Base-by-base conservation (phyloP, 2,113 vertebrate genomes). In the Hydrochoerus hydrochaeris region DNA sequence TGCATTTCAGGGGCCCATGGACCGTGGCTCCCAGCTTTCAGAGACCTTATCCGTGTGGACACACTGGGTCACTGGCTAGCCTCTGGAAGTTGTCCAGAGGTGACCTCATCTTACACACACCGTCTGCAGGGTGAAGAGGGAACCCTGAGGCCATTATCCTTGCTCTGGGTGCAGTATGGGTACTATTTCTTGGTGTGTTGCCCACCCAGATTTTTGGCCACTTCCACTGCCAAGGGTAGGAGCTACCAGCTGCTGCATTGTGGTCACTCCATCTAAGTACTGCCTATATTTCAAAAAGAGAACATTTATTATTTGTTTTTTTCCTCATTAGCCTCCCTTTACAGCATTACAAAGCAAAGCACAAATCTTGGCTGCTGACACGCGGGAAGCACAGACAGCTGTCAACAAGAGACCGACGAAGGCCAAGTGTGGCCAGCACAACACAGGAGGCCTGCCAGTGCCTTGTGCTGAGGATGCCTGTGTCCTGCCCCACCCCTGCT, bases 251-350 rank as follows among this genome's bases (percentile, higher is more conserved):
- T 0, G 3, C 60, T 1, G 24, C 0, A 1, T 57, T 65, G 82
- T 14, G 62, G 41, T 26, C 38, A 5, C 35, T 44, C 71, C 73
- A 67, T 2, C 57, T 22, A 28, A 60, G 20, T 14, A 5, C 41
- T 46, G 46, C 38, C 65, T 46, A 14, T 46, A 7, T 69, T 96
- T 87, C 71, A 88, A 93, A 97, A 94, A 41, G 65, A 94, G 89
- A 92, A 77, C 4, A 2, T 97, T 97, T 97, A 97, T 96, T 96
- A 65, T 49, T 91, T 86, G 22, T 38, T 49, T 83, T 77, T 90
- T 57, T 85, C 24, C 49, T 95, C 69, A 35, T 75, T 77, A 94
- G 85, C 85, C 24, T 24, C 78, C 86, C 73, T 96, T 91, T 60
- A 88, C 19, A 95, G 84, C 80, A 19, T 95, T 62, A 83, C 46